Evolutionary conservation across 2,797 vertebrate genomes (phyloP).

Genomic region (Tenualosa ilisha): DNA sequence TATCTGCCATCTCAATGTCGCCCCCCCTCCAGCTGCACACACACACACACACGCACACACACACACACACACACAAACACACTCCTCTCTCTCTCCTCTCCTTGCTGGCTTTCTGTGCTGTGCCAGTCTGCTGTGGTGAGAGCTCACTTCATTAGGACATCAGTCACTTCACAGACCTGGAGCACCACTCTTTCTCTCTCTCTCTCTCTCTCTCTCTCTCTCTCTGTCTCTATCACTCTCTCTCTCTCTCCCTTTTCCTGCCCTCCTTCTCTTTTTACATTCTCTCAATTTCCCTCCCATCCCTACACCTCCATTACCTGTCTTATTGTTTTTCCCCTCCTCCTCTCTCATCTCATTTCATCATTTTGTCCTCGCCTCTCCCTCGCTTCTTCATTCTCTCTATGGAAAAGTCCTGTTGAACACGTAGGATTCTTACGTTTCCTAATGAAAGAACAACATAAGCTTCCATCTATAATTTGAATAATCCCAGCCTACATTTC

Average conservation of each 20-base stretch:
- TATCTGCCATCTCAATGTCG: constrained; percentile 58
- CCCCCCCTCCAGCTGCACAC: constrained; percentile 11
- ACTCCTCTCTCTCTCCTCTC: neutral
- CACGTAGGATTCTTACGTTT: no score
- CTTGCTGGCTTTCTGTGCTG: neutral
- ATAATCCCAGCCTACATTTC: no score
- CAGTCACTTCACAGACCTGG: neutral
- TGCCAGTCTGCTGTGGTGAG: neutral
- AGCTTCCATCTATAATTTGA: no score
- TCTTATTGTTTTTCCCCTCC: neutral
- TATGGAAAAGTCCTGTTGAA: no score
- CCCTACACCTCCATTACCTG: neutral
- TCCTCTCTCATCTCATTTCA: neutral
- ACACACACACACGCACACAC: neutral
- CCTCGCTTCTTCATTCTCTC: no score
- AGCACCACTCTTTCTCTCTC: neutral
- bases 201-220: neutral
- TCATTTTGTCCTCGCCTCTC: no score
- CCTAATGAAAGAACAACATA: no score
- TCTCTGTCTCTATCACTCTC: no score
- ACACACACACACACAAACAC: neutral
- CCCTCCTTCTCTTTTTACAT: neutral
- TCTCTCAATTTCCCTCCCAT: neutral
- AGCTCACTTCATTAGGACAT: constrained; percentile 5
- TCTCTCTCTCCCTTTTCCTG: neutral